Conservation (phyloP, 2,888 invertebrate genomes). For the Melitaea athalia region DNA sequence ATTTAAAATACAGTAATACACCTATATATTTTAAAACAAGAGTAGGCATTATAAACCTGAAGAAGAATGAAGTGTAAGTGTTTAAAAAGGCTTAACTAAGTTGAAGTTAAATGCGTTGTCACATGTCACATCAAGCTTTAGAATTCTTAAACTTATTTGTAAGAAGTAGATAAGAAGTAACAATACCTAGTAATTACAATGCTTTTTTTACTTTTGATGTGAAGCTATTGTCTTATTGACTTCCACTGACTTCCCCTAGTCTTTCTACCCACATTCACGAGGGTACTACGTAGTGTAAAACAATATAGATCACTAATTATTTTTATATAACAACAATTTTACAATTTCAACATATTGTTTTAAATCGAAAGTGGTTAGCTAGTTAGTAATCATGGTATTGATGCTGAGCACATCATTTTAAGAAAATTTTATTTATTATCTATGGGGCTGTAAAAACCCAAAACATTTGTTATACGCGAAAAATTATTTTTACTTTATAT, state of each 20-base stretch:
- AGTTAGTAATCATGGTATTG: conserved; percentile 44
- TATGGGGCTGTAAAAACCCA: conserved; percentile 72
- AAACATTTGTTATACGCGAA: conserved; percentile 59
- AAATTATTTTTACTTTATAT: conserved; percentile 67
- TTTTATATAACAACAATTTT: conserved; percentile 52
- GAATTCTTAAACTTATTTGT: conserved; percentile 17
- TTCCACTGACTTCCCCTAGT: not conserved
- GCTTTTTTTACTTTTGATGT: not conserved
- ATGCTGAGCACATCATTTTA: conserved; percentile 46
- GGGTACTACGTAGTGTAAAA: conserved; percentile 2
- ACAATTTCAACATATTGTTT: conserved; percentile 43
- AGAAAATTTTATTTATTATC: conserved; percentile 47
- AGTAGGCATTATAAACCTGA: not conserved
- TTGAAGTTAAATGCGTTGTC: conserved; percentile 8
- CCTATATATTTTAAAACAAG: not conserved
- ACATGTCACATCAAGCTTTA: conserved; percentile 25
- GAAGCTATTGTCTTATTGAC: not conserved
- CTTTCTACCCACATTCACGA: not conserved
- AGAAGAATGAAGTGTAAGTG: not conserved
- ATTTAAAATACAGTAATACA: conserved; percentile 3
- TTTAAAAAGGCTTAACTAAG: not conserved
- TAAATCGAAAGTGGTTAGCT: conserved; percentile 35
- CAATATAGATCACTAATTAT: conserved; percentile 19
- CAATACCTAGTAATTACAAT: conserved; percentile 4
- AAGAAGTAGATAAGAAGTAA: conserved; percentile 46